Evolutionary conservation across 2,113 vertebrate genomes (phyloP).

Genomic region (Arvicanthis niloticus): DNA sequence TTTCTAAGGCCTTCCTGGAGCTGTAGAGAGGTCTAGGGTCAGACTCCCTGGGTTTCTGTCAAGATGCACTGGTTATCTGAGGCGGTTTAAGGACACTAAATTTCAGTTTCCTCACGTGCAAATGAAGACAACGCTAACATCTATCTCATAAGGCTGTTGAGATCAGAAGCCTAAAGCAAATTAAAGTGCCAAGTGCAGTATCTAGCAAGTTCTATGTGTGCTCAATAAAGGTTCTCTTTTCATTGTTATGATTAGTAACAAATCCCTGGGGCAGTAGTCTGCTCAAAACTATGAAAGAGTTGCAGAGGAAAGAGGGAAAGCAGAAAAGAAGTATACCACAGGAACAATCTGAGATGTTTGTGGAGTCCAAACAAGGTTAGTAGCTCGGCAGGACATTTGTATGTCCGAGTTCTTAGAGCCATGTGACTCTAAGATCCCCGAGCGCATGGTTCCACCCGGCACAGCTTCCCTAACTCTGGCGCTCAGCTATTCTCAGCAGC

Average conservation of each 20-base stretch:
- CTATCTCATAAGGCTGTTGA: neutral
- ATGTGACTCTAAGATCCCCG: conserved; percentile 62
- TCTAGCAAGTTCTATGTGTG: neutral
- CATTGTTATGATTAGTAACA: conserved; percentile 46
- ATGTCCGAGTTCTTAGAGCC: conserved; percentile 66
- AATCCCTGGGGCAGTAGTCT: conserved; percentile 12
- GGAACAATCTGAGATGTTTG: conserved; percentile 42
- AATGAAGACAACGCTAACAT: neutral
- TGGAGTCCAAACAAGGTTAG: conserved; percentile 70
- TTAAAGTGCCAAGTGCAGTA: conserved; percentile 1
- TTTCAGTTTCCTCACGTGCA: conserved; percentile 1
- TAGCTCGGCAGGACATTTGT: conserved; percentile 53
- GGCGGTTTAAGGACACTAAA: conserved; percentile 25
- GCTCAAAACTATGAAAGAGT: conserved; percentile 54
- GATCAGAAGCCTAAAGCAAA: conserved; percentile 32
- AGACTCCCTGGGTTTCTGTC: conserved; percentile 18
- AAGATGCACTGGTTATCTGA: neutral
- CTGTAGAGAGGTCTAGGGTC: conserved; percentile 15
- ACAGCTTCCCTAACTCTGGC: conserved; percentile 69
- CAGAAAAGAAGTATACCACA: conserved; percentile 52
- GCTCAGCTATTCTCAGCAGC: conserved; percentile 55
- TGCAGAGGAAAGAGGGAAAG: neutral
- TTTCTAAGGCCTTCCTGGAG: neutral
- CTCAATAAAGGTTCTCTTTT: conserved; percentile 31
- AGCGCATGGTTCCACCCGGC: conserved; percentile 70